A percentile compares a stretch with the other conserved stretches of the same genome.
Conservation (phyloP, 2,888 invertebrate genomes). For the Octonoba sinensis region DNA sequence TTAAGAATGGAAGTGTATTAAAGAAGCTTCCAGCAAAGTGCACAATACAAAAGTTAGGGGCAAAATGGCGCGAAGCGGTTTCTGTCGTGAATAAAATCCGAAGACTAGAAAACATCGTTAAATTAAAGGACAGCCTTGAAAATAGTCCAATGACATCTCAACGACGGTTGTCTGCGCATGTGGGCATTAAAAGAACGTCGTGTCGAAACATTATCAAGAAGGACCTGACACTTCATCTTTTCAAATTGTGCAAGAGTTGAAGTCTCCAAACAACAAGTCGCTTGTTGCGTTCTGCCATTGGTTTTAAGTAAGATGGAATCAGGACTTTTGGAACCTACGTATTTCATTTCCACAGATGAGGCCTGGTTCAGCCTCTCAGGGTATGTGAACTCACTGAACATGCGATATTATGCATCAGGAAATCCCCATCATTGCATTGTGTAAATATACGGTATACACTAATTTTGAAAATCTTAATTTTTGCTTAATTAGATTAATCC, state of each 20-base stretch:
- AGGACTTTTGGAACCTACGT: neutral
- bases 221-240: too few relatives aligned
- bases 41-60: neutral
- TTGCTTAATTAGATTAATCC: neutral
- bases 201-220: neutral
- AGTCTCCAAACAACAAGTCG: neutral
- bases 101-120: too few relatives aligned
- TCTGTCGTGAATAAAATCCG: too few relatives aligned
- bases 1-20: conserved; percentile 3
- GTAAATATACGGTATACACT: neutral
- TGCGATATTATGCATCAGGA: neutral
- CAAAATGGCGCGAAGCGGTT: neutral
- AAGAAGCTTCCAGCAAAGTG: neutral
- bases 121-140: too few relatives aligned
- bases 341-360: neutral
- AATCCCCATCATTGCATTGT: neutral
- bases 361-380: neutral
- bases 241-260: neutral
- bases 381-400: neutral
- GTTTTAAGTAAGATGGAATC: neutral
- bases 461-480: neutral
- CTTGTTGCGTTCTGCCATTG: neutral
- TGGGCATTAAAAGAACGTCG: neutral
- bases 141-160: neutral
- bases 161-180: neutral